Base-by-base conservation (phyloP, 2,113 vertebrate species). In the Danio rerio region DNA sequence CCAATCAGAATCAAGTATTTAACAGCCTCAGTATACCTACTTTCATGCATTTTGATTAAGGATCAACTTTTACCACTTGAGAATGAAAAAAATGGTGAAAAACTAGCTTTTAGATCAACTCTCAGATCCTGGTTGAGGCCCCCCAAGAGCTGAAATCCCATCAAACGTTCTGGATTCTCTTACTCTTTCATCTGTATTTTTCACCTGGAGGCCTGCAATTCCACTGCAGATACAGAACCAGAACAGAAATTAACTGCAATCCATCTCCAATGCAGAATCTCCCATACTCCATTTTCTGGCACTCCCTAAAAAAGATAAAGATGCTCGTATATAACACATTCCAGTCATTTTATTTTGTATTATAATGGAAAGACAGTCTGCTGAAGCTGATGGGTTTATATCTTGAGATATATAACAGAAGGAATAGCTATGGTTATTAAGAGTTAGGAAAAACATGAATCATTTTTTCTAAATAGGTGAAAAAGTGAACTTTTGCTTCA, bases 161-260 rank as follows among this genome's bases (percentile, higher is more conserved):
- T 77, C 15, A 5, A 59, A 42, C 68, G 65, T 66, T 49, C 59
- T 15, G 18, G 45, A 61, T 78, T 83, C 77, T 80, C 52, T 49
- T 7, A 61, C 70, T 52, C 72, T 81, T 53, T 42, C 66, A 83
- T 85, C 59, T 84, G 3, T 47, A 49, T 78, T 84, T 63, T 81
- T 55, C 21, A 75, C 78, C 68, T 66, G 21, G 76, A 87, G 73
- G 78, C 58, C 82, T 80, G 80, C 82, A 88, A 87, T 89, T 72
- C 83, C 79, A 50, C 50, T 83, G 69, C 81, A 80, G 80, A 65
- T 63, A 89, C 68, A 86, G 77, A 88, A 87, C 56, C 80, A 86
- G 85, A 85, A 88, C 49, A 77, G 50, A 87, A 86, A 91, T 88
- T 6, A 62, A 52, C 76, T 62, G 58, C 43, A 62, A 6, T 62